Conservation (phyloP, 1,140 invertebrate genomes). For the Drosophila biarmipes region DNA sequence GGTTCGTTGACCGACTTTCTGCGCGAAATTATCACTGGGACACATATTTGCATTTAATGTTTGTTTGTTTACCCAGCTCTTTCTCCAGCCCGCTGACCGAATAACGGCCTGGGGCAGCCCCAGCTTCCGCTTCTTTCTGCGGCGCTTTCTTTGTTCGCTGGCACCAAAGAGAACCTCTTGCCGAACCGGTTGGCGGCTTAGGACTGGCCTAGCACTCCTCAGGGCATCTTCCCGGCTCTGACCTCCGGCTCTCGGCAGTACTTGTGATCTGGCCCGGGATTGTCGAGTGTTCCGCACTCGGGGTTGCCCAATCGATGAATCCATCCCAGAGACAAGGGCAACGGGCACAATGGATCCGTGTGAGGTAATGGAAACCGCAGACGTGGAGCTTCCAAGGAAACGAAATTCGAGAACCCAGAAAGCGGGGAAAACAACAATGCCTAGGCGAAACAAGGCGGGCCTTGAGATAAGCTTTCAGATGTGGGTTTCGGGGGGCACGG, state of each 20-base stretch:
- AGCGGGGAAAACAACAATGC: constrained; percentile 20
- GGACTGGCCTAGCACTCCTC: constrained; percentile 5
- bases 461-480: constrained; percentile 3
- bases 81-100: constrained; percentile 9
- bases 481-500: not conserved
- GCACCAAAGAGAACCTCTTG: not conserved
- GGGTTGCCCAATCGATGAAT: constrained; percentile 15
- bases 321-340: constrained; percentile 24
- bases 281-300: constrained; percentile 12
- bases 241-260: constrained; percentile 3
- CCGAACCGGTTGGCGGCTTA: constrained; percentile 19
- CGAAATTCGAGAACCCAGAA: constrained; percentile 33
- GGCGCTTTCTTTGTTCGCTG: constrained; percentile 17
- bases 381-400: constrained; percentile 55
- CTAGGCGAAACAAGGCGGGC: constrained; percentile 22
- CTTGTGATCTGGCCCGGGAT: constrained; percentile 19
- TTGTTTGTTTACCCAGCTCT: constrained; percentile 11
- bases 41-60: constrained; percentile 30
- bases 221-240: not conserved
- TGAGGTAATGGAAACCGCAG: constrained; percentile 55
- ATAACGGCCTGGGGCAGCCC: constrained; percentile 15
- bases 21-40: constrained; percentile 23
- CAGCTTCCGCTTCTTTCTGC: constrained; percentile 15
- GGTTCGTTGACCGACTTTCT: constrained; percentile 74
- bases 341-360: constrained; percentile 12